Base-by-base conservation (phyloP, 2,888 invertebrate genomes). In the Sphaeridia pumilis region DNA sequence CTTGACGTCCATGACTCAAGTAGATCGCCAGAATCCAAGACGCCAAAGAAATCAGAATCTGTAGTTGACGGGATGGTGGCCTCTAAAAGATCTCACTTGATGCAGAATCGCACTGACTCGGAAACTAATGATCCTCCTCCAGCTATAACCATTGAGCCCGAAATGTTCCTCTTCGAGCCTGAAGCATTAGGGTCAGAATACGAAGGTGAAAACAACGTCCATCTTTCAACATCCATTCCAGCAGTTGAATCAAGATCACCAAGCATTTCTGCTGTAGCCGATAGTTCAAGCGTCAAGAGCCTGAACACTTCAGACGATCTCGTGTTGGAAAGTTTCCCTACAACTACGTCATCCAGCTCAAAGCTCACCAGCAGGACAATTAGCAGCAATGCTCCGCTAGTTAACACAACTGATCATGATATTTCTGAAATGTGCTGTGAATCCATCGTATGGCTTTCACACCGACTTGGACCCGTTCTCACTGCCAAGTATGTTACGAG, bases 381-480 rank as follows among this genome's bases (percentile, higher is more conserved):
- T 10, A 38, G 25, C 22, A 25, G 5, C 4, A 35, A n/a, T 17
- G 7, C 51, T 17, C 26, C 28, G 25, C 21, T 22, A 36, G 48
- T 20, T 31, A 51, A 42, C 20, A 24, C 44, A 34, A 50, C 56
- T 21, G 59, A 61, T 24, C 55, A 56, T 28, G 65, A 68, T 53
- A 68, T 71, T 28, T 68, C 87, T 0, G 87, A 88, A 68, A 86
- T 88, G 81, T 85, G 87, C 67, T 80, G 82, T 0, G 89, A 88
- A 67, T 88, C 87, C 66, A 73, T 90, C 1, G 81, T 89, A 56
- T 95, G 95, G 94, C 69, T 97, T 54, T 83, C 92, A 0, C 88
- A 93, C 72, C 79, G 93, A 58, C 73, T 97, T 20, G 97, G 97
- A 0, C 95, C 97, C 0, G 88, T 95, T 45, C 75, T 97, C 24